Base-by-base conservation (phyloP, 2,888 invertebrate species). In the Mayetiola destructor region DNA sequence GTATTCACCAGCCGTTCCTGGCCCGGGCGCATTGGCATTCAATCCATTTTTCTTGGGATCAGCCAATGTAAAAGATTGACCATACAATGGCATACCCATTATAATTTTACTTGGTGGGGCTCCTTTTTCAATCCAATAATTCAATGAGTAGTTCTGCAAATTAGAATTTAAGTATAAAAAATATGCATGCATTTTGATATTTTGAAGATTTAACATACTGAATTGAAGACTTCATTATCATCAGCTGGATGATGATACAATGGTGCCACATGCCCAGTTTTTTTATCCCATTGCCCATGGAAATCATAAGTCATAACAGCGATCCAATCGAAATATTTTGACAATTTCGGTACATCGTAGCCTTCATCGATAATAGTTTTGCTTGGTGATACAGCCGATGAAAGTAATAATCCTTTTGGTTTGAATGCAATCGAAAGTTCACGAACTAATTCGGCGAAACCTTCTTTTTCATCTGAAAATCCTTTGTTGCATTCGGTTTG, bases 291-390 rank as follows among this genome's bases (percentile, higher is more conserved):
- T 64, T 89, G 89, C 0, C 91, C 91, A 63, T 91, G 90, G 73
- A 83, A 90, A 66, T 92, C 92, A 65, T 92, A 92, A 0, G 89
- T 85, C 92, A 92, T 92, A 0, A 92, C 88, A 1, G 90, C 87
- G 55, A 92, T 86, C 88, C 90, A 91, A 67, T 92, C 91, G 58
- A 92, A 74, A 66, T 85, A 79, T 62, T 79, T 75, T 0, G 85
- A 82, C 3, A 92, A 66, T 0, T 80, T 76, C 0, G 84, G 82
- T 0, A 92, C 88, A 65, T 91, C 85, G 66, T 92, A 92, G 0
- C 85, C 87, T 2, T 82, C 84, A 67, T 92, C 90, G 58, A 92
- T 85, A 0, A 92, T 87, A 62, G 81, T 84, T 72, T 90, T 91
- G 68, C 84, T 90, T 0, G 91, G 90, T 0, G 90, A 88, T 0